Evolutionary conservation across 1,140 invertebrate genomes (phyloP), one percentile per base, ranked within the genome.

Genomic region (Scaptomyza montana): DNA sequence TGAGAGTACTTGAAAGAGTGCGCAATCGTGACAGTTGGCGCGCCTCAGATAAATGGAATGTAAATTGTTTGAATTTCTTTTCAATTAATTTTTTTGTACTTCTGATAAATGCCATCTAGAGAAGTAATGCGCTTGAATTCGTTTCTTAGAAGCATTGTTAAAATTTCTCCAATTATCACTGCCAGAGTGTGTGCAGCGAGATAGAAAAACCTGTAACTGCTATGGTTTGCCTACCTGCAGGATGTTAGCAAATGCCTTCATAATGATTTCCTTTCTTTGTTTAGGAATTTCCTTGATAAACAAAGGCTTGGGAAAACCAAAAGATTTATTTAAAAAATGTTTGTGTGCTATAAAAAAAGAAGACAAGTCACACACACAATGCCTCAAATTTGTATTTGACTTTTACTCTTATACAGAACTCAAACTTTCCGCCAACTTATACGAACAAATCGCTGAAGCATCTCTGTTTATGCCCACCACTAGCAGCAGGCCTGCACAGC

Each of bases 31-130:
- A 67, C 80, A n/a, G 66, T 63, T 75, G 56, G 64, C 56, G 60
- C 63, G 61, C 67, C 71, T 69, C 61, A 61, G 81, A 75, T 86
- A 86, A 87, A 71, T 86, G 82, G 65, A 78, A 55, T 67, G 67
- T 59, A 81, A 86, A 86, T 86, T 67, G 61, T 78, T 86, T 63
- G 54, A 77, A 86, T 86, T 86, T 87, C 81, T 86, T 82, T 87
- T 76, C 70, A 78, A 82, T 81, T 74, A 80, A 67, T 87, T 86
- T 65, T 53, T 61, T 70, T 65, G 10, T 47, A 49, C 46, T 50
- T 56, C 46, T 54, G 80, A 75, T 78, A 74, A 80, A 86, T 77
- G 62, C 64, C 68, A 53, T 49, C 46, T 56, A 39, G 60, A 59
- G 55, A 54, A 19, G 36, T 39, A 65, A 59, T 57, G 54, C 5